Evolutionary conservation across 2,797 vertebrate genomes (phyloP), one percentile per base, ranked within the genome.

Genomic region (Coranthus polyacanthus): DNA sequence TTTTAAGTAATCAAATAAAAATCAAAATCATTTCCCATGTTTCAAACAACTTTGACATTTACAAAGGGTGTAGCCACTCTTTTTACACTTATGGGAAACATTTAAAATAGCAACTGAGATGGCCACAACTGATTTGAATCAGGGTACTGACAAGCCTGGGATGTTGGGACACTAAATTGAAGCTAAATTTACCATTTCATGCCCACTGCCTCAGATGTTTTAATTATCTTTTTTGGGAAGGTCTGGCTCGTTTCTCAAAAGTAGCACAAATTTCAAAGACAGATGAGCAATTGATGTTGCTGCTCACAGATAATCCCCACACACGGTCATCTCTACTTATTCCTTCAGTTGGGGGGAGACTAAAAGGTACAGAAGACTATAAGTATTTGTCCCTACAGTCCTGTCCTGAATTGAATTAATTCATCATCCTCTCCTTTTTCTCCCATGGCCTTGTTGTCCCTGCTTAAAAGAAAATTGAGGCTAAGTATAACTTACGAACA

Each of bases 391-490:
- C 91, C 92, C 90, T 64, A 18, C 69, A 89, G 87, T 88, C 85
- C 78, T 89, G 87, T 91, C 89, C 90, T 88, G 74, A 90, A 89
- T 93, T 91, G 61, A 87, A 87, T 89, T 74, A 83, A 92, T 92
- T 90, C 45, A 89, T 94, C 88, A 90, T 85, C 43, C 81, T 86
- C 79, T 80, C 71, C 70, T 58, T 85, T 85, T 82, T 73, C 49
- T 91, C 77, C 72, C 64, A 56, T 85, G 84, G 77, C 83, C 85
- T 85, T 86, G 79, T 83, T 89, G 91, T 87, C 79, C 89, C 77
- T 83, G 65, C 70, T 82, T 89, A 89, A 89, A 87, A 78, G 81
- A 86, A 79, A 88, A 90, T 89, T 81, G 90, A 82, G 79, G 80
- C 86, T 84, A 89, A 85, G 85, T 89, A 82, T 85, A 85, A 71